These are phyloP conservation scores for Synanthedon andrenaeformis DNA, from an alignment of 2,888 invertebrate species.

Conservation along the genomic window DNA sequence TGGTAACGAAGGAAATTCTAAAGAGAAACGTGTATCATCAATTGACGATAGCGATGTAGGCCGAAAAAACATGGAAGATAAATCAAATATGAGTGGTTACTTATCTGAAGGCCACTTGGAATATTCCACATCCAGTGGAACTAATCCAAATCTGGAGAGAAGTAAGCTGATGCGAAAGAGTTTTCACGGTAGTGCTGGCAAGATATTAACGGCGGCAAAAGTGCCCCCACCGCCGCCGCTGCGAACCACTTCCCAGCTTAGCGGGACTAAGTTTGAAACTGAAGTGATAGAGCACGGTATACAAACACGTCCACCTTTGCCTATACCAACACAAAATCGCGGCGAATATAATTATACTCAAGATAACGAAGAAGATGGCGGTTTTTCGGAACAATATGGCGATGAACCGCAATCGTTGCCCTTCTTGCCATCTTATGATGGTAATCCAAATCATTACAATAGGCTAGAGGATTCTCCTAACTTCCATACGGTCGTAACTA, in stretches of 20 bases:
- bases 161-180: conserved; percentile 91
- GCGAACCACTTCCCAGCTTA: conserved; percentile 87
- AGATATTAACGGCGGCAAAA: conserved; percentile 84
- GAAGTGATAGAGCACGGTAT: conserved; percentile 63
- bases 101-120: conserved; percentile 90
- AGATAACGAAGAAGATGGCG: conserved; percentile 57
- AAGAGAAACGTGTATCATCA: conserved; percentile 60
- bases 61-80: conserved; percentile 71
- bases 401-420: conserved; percentile 75
- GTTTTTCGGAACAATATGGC: conserved; percentile 61
- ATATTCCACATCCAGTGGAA: conserved; percentile 73
- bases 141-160: conserved; percentile 86
- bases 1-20: conserved; percentile 48
- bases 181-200: conserved; percentile 86
- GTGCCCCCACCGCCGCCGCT: conserved; percentile 88
- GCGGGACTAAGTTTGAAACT: conserved; percentile 73
- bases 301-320: conserved; percentile 53
- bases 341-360: conserved; percentile 26
- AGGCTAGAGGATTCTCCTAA: conserved; percentile 55
- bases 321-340: conserved; percentile 30
- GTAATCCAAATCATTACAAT: conserved; percentile 45
- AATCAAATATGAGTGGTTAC: conserved; percentile 79
- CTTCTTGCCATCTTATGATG: conserved; percentile 69
- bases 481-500: conserved; percentile 81
- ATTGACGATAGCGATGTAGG: conserved; percentile 85